These are phyloP conservation scores for Amphiprion percula DNA, from an alignment of 2,113 vertebrate genomes.

Conservation along the genomic window DNA sequence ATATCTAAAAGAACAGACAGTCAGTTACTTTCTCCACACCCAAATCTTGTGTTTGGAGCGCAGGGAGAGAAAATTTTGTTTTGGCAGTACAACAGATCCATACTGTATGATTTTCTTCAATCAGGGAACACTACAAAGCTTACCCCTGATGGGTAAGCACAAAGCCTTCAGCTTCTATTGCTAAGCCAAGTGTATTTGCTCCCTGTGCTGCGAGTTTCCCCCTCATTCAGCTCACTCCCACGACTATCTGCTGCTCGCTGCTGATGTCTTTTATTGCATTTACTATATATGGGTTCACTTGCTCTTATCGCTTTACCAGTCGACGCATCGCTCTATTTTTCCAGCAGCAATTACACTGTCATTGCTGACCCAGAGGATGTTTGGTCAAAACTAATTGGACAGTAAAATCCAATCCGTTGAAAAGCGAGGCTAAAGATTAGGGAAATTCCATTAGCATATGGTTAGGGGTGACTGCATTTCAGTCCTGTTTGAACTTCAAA, in stretches of 20 bases:
- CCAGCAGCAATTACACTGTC: neutral
- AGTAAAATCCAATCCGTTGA: slow-evolving; percentile 64
- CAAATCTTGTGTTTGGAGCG: slow-evolving; percentile 53
- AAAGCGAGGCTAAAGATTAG: slow-evolving; percentile 73
- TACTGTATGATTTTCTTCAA: slow-evolving; percentile 64
- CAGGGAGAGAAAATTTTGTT: slow-evolving; percentile 46
- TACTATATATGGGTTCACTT: slow-evolving; percentile 4
- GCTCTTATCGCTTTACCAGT: neutral
- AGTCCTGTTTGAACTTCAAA: slow-evolving; percentile 82
- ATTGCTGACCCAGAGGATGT: slow-evolving; percentile 48
- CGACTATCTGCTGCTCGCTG: slow-evolving; percentile 5
- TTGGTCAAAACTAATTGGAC: slow-evolving; percentile 75
- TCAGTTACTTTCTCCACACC: slow-evolving; percentile 27
- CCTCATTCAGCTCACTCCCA: slow-evolving; percentile 32
- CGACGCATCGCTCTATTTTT: slow-evolving; percentile 3
- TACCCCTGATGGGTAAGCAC: slow-evolving; percentile 41
- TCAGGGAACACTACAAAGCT: slow-evolving; percentile 57
- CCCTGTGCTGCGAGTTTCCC: slow-evolving; percentile 24
- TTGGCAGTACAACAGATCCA: slow-evolving; percentile 53
- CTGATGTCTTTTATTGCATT: slow-evolving; percentile 25
- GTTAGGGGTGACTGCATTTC: slow-evolving; percentile 76
- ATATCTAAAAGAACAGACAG: slow-evolving; percentile 43
- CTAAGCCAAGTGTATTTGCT: slow-evolving; percentile 38
- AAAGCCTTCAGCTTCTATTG: slow-evolving; percentile 52
- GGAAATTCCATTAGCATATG: slow-evolving; percentile 74